A percentile compares a stretch with the other conserved stretches of the same genome.
Evolutionary conservation across 1,140 invertebrate genomes (phyloP).

Genomic region (Oryctes rhinoceros): DNA sequence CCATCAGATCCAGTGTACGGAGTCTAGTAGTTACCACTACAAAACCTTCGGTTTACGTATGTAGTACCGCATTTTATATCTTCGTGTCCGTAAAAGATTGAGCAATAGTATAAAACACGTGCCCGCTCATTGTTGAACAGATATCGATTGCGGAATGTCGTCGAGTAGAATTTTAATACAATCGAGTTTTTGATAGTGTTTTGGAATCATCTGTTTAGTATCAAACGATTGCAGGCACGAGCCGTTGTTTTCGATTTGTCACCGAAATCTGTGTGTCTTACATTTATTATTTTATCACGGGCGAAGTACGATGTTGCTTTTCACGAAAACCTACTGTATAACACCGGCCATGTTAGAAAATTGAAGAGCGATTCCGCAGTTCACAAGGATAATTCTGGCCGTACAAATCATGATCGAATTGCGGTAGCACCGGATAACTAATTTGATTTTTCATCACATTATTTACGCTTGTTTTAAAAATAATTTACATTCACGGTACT

Average conservation of each 20-base stretch:
- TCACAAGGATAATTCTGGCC: neutral
- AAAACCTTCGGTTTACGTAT: neutral
- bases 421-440: neutral
- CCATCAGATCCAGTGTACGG: no score
- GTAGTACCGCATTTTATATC: neutral
- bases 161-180: neutral
- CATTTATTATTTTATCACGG: constrained; percentile 23
- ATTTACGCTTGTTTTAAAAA: neutral
- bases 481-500: neutral
- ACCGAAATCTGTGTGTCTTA: neutral
- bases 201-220: neutral
- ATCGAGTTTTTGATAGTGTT: constrained; percentile 15
- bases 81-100: neutral
- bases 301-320: neutral
- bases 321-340: neutral
- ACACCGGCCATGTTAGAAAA: neutral
- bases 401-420: neutral
- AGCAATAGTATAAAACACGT: constrained; percentile 25
- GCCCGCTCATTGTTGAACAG: constrained; percentile 10
- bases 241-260: neutral
- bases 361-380: neutral
- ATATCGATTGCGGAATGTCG: constrained; percentile 28
- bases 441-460: neutral
- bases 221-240: neutral
- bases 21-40: no score